Percentiles rank a stretch among this genome's conserved stretches.
Evolutionary conservation across 2,888 invertebrate genomes (phyloP).

Genomic region (Synergus laeviventris): DNA sequence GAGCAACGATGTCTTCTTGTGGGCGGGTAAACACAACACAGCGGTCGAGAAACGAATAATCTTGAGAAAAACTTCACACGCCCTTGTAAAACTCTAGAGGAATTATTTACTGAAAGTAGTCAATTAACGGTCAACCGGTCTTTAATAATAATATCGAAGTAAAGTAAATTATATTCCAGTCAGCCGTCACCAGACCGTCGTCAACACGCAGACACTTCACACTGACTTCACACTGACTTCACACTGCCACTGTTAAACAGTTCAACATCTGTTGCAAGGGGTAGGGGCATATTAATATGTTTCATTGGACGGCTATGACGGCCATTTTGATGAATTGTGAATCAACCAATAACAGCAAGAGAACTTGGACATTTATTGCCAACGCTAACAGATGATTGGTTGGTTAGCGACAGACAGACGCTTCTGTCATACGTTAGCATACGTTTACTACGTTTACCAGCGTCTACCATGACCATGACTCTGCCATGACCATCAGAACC

Average conservation of each 20-base stretch:
- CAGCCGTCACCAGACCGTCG: not conserved
- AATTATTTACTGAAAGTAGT: not conserved
- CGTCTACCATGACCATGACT: too few relatives aligned
- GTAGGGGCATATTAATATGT: too few relatives aligned
- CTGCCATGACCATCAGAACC: not conserved
- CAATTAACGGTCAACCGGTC: constrained; percentile 14
- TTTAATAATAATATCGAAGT: constrained; percentile 2
- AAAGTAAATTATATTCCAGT: not conserved
- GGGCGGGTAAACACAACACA: constrained; percentile 11
- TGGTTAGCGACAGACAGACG: too few relatives aligned
- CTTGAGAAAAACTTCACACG: not conserved
- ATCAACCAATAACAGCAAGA: too few relatives aligned
- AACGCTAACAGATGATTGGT: too few relatives aligned
- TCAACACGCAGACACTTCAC: not conserved
- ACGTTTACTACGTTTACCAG: too few relatives aligned
- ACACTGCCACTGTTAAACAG: not conserved
- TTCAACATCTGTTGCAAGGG: too few relatives aligned
- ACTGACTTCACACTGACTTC: too few relatives aligned
- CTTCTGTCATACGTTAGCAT: too few relatives aligned
- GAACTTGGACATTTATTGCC: too few relatives aligned
- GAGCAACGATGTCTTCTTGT: not conserved
- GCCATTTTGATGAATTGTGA: too few relatives aligned
- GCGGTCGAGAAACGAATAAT: not conserved
- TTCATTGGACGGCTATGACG: too few relatives aligned
- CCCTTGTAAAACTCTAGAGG: not conserved